Evolutionary conservation across 2,113 vertebrate genomes (phyloP).

Genomic region (Symphodus melops): DNA sequence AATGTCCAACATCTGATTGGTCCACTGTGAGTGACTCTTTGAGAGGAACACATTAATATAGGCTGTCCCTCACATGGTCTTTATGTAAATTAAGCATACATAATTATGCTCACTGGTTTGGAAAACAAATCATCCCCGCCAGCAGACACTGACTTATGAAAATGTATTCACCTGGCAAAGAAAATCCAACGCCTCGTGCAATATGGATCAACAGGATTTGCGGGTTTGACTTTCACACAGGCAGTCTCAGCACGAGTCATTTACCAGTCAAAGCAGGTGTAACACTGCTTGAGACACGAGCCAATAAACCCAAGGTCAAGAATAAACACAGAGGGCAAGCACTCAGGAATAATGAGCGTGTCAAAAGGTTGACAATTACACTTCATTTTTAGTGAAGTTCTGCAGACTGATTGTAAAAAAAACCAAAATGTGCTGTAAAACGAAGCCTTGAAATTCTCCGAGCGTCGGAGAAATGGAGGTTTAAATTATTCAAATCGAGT

Average conservation of each 20-base stretch:
- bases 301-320: slow-evolving; percentile 36
- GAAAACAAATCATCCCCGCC: slow-evolving; percentile 8
- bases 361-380: slow-evolving; percentile 20
- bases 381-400: background rate
- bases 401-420: slow-evolving; percentile 3
- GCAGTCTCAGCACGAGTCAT: background rate
- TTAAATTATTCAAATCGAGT: slow-evolving; percentile 2
- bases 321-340: slow-evolving; percentile 7
- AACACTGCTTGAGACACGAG: background rate
- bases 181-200: background rate
- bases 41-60: background rate
- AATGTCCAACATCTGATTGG: background rate
- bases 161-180: background rate
- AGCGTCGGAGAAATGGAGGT: background rate
- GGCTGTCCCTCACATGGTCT: background rate
- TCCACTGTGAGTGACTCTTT: background rate
- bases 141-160: background rate
- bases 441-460: slow-evolving; percentile 15
- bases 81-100: slow-evolving; percentile 15
- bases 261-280: slow-evolving; percentile 40
- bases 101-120: background rate
- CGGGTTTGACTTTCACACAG: slow-evolving; percentile 3
- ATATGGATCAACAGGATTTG: background rate
- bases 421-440: background rate
- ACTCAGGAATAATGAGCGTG: slow-evolving; percentile 13